These are phyloP conservation scores for Echeneis naucrates DNA, from an alignment of 2,797 vertebrate genomes.

Conservation along the genomic window DNA sequence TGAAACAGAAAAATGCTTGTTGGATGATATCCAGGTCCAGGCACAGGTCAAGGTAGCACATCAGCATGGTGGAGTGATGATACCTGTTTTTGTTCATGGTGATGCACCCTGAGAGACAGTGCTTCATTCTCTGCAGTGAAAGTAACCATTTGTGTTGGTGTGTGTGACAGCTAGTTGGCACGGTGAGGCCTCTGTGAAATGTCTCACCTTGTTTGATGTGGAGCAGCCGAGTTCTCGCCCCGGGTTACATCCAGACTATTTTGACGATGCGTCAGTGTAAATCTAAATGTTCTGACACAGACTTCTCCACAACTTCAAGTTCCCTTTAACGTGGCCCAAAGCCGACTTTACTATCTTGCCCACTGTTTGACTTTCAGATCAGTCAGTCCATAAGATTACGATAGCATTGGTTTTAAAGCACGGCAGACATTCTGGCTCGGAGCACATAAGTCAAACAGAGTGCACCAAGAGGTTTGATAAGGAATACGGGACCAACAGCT, in stretches of 20 bases:
- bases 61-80: constrained; percentile 36
- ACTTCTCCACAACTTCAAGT: constrained; percentile 42
- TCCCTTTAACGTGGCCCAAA: constrained; percentile 40
- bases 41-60: constrained; percentile 1
- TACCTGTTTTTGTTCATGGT: constrained; percentile 20
- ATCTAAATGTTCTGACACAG: constrained; percentile 48
- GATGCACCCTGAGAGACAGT: constrained; percentile 22
- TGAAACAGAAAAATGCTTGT: neutral
- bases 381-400: constrained; percentile 61
- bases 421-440: constrained; percentile 41
- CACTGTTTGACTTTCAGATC: constrained; percentile 69
- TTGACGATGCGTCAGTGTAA: constrained; percentile 51
- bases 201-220: constrained; percentile 50
- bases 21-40: constrained; percentile 16
- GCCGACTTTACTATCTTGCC: constrained; percentile 48
- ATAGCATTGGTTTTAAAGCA: constrained; percentile 58
- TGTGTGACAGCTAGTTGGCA: constrained; percentile 66
- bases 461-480: constrained; percentile 63
- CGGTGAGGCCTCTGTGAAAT: constrained; percentile 19
- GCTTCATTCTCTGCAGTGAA: constrained; percentile 26
- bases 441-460: constrained; percentile 63
- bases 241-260: constrained; percentile 41
- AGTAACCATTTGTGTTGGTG: constrained; percentile 24
- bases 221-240: constrained; percentile 39
- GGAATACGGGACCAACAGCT: constrained; percentile 52